Base-by-base conservation (phyloP, 2,113 vertebrate genomes). In the Hippoglossus stenolepis region DNA sequence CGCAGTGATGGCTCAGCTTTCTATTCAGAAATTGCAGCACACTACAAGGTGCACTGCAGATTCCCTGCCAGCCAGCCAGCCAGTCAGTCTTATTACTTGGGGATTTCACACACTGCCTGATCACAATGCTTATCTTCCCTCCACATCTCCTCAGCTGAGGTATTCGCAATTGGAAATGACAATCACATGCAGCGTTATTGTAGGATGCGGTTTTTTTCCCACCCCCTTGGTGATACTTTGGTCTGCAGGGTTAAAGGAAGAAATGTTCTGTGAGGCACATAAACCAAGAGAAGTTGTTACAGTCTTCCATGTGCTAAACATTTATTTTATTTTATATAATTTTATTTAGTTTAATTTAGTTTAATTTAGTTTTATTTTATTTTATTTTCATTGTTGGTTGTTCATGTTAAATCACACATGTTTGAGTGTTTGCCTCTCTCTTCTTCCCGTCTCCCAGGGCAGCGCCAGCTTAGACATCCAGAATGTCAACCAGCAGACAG, bases 401-500 rank as follows among this genome's bases (percentile, higher is more conserved):
- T 31, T 31, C 31, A 31, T 17, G 47, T 43, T 43, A 3, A 63
- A 71, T 28, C 11, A 23, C 20, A 51, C 49, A 63, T 81, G 56
- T 57, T 82, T 64, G 21, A 80, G 12, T 80, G 31, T 79, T 59
- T 77, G 4, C 21, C 62, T 21, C 61, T 21, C 61, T 75, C 58
- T 54, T 82, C 18, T 62, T 67, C 31, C 26, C 56, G 24, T 20
- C 61, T 85, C 87, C 51, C 89, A 99, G 98, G 98, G 98, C 83
- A 99, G 64, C 59, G 98, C 98, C 85, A 99, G 97, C 91, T 88
- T 99, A 92, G 98, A 99, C 94, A 96, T 99, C 81, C 98, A 99
- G 95, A 99, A 99, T 21, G 97, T 98, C 64, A 99, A 99, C 93
- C 98, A 99, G 87, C 98, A 99, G 79, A 98, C 98, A 5, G 98